Base-by-base conservation (phyloP, 2,888 invertebrate genomes). In the Protonemura montana region DNA sequence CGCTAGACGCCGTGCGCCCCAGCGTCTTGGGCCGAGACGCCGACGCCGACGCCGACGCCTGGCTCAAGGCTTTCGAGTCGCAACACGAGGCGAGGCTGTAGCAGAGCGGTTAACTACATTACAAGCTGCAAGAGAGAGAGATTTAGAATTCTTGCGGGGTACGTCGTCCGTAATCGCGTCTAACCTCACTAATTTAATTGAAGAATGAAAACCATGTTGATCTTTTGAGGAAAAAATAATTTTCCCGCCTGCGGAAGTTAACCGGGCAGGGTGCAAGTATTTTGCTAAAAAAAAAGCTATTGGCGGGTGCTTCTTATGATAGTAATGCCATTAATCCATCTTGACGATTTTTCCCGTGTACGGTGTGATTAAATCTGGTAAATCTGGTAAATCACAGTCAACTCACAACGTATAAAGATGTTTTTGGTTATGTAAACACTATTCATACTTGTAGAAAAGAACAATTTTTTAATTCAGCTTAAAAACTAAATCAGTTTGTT, bases 191-290 rank as follows among this genome's bases (percentile, higher is more conserved):
- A 84, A 84, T 84, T 84, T 84, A 59, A 84, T 84, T 84, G 26
- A 27, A 84, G 28, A 84, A 84, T 84, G 59, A 84, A 84, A 84
- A 84, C 84, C 84, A 27, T 42, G 84, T 84, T 84, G 84, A 84
- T 84, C 84, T 84, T 84, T 84, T 28, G 30, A 80, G n/a, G 81
- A 59, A 59, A 35, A 59, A 59, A 59, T 59, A 59, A 59, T 59
- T 59, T 59, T 59, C 1, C 59, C 59, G 59, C 16, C 59, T 59
- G 21, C 59, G 59, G 21, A 59, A 59, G 21, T 59, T 59, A 13
- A 3, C 59, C 1, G 6, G 21, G 59, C 21, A 59, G 13, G 3
- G 35, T 35, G 3, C 10, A 35, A 35, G 35, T 35, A 35, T 35
- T 35, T 35, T 35, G 35, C 10, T 35, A 35, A 3, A 35, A 10